These are phyloP conservation scores for Macropus fuliginosus DNA, from an alignment of 2,797 vertebrate genomes.

Conservation along the genomic window DNA sequence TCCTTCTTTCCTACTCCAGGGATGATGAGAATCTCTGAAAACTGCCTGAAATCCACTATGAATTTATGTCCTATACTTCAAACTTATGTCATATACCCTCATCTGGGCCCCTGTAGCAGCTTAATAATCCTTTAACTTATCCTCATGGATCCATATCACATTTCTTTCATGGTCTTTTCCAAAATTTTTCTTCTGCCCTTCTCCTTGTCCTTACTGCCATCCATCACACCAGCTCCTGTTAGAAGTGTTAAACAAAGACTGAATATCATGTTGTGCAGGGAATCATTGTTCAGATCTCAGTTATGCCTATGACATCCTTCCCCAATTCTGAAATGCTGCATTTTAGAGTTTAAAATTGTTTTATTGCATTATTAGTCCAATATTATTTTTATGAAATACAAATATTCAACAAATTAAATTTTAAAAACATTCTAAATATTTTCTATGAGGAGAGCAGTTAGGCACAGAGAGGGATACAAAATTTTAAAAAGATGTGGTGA, in stretches of 20 bases:
- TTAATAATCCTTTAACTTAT: background rate
- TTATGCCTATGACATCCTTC: background rate
- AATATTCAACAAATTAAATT: background rate
- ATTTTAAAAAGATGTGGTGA: background rate
- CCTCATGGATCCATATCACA: background rate
- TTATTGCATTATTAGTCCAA: background rate
- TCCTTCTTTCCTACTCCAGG: background rate
- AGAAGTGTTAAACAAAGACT: background rate
- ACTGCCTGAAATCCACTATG: background rate
- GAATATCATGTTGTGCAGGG: background rate
- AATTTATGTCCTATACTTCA: background rate
- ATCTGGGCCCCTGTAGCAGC: background rate
- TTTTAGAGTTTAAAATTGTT: background rate
- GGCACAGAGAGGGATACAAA: background rate
- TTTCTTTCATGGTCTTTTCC: background rate
- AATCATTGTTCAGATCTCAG: background rate
- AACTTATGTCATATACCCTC: background rate
- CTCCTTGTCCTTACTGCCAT: background rate
- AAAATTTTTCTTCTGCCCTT: background rate
- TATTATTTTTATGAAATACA: background rate
- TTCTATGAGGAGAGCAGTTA: background rate
- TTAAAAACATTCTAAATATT: background rate
- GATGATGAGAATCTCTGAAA: background rate
- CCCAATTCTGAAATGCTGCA: background rate
- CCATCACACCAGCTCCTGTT: background rate